Evolutionary conservation across 1,140 invertebrate species (phyloP).

Genomic region (Mizuhopecten yessoensis): DNA sequence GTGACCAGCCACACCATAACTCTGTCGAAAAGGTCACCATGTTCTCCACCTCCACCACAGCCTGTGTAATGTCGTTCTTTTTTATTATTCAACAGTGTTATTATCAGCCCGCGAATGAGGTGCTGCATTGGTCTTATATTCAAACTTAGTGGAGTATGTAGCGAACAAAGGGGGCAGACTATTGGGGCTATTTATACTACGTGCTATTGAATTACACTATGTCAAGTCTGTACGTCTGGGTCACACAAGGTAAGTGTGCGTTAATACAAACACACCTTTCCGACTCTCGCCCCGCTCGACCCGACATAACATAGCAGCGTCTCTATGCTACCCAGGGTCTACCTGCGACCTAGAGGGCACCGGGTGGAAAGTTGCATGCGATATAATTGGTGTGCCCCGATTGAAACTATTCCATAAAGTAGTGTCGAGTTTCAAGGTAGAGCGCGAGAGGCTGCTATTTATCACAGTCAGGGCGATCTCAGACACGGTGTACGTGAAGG

Average conservation of each 20-base stretch:
- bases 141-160: conserved; percentile 9
- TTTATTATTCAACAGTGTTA: conserved; percentile 35
- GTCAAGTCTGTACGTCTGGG: not conserved
- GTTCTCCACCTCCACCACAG: not conserved
- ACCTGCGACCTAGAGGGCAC: conserved; percentile 4
- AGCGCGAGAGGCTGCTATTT: conserved; percentile 4
- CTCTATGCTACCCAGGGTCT: not conserved
- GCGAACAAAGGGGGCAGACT: not conserved
- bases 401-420: conserved; percentile 33
- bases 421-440: conserved; percentile 24
- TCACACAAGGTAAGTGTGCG: conserved; percentile 30
- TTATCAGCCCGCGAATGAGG: not conserved
- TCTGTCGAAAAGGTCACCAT: not conserved
- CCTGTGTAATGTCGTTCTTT: not conserved
- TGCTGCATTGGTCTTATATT: not conserved
- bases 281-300: conserved; percentile 12
- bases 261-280: conserved; percentile 15
- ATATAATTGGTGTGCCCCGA: conserved; percentile 23
- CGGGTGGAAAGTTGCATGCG: not conserved
- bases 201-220: conserved; percentile 8
- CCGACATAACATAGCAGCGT: conserved; percentile 4
- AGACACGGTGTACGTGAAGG: conserved; percentile 14
- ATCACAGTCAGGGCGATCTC: conserved; percentile 8
- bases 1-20: not conserved
- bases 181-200: conserved; percentile 37